phyloP scores from a whole-genome alignment of 2,797 vertebrate genomes.

The Lophotriccus pileatus region DNA sequence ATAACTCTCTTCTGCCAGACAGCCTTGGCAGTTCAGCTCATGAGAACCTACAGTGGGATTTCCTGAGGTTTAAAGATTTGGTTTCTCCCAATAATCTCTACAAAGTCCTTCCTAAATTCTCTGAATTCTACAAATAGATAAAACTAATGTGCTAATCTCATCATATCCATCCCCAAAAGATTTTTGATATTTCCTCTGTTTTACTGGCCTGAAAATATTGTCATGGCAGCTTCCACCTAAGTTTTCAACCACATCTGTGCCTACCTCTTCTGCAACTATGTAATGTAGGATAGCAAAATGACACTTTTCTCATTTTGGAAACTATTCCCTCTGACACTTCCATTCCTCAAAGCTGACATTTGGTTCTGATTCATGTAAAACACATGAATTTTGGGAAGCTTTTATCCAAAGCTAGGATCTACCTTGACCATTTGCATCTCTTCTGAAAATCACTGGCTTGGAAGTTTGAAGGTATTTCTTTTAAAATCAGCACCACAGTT shows the following conservation, averaged over 20 bases:
- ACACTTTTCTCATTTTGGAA: not conserved
- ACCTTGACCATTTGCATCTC: not conserved
- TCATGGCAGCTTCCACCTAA: not conserved
- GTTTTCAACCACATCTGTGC: not conserved
- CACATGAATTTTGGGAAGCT: not conserved
- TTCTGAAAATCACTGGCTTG: not conserved
- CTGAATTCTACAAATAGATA: not conserved
- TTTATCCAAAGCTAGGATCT: not conserved
- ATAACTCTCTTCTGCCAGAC: not conserved
- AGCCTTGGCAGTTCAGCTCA: not conserved
- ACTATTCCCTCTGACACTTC: not conserved
- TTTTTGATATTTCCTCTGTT: not conserved
- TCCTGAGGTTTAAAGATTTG: not conserved
- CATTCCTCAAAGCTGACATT: not conserved
- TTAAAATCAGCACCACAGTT: not conserved
- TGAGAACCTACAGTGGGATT: constrained; percentile 5
- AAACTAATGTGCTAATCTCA: not conserved
- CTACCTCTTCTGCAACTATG: not conserved
- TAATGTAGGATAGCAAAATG: not conserved
- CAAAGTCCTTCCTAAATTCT: not conserved
- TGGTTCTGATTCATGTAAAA: not conserved
- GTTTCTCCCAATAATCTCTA: not conserved
- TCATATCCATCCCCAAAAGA: not conserved
- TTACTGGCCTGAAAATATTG: not conserved
- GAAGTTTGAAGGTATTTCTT: not conserved